A percentile compares a stretch with the other conserved stretches of the same genome.
phyloP scores from a whole-genome alignment of 2,113 vertebrate species.

The Mobula hypostoma region DNA sequence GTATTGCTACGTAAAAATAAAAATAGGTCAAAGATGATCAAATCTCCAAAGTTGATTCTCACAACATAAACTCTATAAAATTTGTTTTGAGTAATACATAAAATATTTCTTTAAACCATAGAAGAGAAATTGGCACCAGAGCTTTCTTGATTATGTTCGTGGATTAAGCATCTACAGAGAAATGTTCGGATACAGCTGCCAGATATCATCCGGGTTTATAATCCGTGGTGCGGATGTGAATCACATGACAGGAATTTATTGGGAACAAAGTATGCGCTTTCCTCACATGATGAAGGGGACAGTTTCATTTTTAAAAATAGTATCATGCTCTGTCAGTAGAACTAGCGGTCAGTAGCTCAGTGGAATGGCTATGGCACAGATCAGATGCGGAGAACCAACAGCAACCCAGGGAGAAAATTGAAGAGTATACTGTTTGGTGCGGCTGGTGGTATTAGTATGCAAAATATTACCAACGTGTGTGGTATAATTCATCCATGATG shows the following conservation, averaged over 20 bases:
- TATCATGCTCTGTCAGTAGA: background rate
- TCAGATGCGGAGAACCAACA: background rate
- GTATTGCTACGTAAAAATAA: too few species aligned
- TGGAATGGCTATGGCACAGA: background rate
- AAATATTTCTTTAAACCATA: background rate
- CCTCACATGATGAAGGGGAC: background rate
- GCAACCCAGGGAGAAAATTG: background rate
- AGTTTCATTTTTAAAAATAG: conserved; percentile 8
- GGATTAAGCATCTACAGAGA: background rate
- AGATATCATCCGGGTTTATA: background rate
- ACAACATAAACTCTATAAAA: background rate
- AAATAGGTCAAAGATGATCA: too few species aligned
- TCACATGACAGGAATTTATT: background rate
- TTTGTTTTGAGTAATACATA: background rate
- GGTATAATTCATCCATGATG: background rate
- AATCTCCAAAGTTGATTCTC: background rate
- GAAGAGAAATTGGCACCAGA: background rate
- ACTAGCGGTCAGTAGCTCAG: background rate
- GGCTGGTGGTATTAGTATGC: background rate
- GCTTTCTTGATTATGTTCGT: background rate
- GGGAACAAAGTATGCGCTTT: background rate
- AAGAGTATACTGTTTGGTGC: background rate
- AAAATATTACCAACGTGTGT: background rate
- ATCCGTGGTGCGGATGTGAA: background rate
- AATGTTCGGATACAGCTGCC: background rate